A percentile compares a stretch with the other conserved stretches of the same genome.
These are phyloP conservation scores for Astropecten irregularis DNA, from an alignment of 53 echinoderm and acorn worm genomes.

Conservation along the genomic window DNA sequence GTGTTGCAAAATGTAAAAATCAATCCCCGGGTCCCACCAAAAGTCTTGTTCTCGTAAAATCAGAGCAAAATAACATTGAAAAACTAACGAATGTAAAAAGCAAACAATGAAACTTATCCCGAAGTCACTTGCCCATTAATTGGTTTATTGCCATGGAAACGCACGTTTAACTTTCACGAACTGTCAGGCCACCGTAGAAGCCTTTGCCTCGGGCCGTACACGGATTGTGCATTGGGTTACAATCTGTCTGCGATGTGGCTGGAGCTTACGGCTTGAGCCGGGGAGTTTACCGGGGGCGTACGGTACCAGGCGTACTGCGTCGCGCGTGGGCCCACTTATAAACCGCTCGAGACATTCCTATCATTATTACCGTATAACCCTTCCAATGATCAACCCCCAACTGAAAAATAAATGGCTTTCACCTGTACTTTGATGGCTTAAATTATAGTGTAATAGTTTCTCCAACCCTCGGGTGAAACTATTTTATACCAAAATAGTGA, in stretches of 20 bases:
- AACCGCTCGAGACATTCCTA: background rate
- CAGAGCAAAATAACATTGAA: too few species aligned
- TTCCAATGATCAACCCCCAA: background rate
- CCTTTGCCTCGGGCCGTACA: background rate
- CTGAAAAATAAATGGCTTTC: background rate
- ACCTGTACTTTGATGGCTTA: background rate
- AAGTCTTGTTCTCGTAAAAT: too few species aligned
- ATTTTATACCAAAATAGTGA: too few species aligned
- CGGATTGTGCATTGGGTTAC: background rate
- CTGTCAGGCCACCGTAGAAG: constrained; percentile 8
- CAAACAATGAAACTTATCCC: too few species aligned
- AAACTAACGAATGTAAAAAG: too few species aligned
- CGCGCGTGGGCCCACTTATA: background rate
- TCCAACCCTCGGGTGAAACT: too few species aligned
- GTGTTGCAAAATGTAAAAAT: too few species aligned
- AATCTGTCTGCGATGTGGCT: too few species aligned
- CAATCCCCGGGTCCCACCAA: too few species aligned
- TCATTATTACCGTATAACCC: background rate
- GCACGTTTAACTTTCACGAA: background rate
- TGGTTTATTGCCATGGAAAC: background rate
- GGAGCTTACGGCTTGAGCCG: background rate
- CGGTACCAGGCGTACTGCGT: background rate
- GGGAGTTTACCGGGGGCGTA: background rate
- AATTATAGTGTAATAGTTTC: background rate
- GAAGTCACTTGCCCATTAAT: too few species aligned